Conservation (phyloP, 1,140 invertebrate genomes). For the Diachasma alloeum region DNA sequence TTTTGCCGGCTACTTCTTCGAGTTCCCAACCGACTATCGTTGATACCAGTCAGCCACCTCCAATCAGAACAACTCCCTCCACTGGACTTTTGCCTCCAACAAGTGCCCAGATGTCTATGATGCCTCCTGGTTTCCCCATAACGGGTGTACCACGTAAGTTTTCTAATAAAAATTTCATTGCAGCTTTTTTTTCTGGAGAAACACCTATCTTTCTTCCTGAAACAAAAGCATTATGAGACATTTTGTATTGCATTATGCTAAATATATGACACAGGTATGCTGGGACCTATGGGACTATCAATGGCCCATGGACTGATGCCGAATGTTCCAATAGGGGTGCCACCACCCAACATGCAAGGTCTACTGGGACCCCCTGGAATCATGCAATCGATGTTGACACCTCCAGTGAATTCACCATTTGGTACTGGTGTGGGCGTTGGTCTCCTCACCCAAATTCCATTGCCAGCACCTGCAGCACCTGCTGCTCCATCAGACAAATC, state of each 20-base stretch:
- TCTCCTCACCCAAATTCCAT: slow-evolving; percentile 60
- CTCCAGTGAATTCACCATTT: slow-evolving; percentile 61
- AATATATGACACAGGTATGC: too few relatives aligned
- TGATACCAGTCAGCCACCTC: slow-evolving; percentile 73
- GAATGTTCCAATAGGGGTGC: slow-evolving; percentile 70
- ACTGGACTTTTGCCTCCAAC: slow-evolving; percentile 67
- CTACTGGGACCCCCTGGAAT: slow-evolving; percentile 65
- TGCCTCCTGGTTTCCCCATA: slow-evolving; percentile 65
- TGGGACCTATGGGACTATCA: slow-evolving; percentile 63
- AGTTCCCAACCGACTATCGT: slow-evolving; percentile 53
- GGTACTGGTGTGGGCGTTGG: slow-evolving; percentile 59
- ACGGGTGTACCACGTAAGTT: slow-evolving; percentile 64
- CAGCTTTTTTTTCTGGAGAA: too few relatives aligned
- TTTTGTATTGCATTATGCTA: too few relatives aligned
- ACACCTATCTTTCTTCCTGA: too few relatives aligned
- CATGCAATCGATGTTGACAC: slow-evolving; percentile 65
- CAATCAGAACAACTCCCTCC: slow-evolving; percentile 59
- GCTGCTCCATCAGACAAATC: slow-evolving; percentile 61
- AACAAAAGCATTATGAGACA: too few relatives aligned
- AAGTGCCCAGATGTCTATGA: slow-evolving; percentile 64
- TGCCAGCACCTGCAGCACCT: slow-evolving; percentile 60
- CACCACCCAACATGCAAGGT: slow-evolving; percentile 71
- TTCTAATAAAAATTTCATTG: too few relatives aligned
- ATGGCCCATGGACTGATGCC: slow-evolving; percentile 69
- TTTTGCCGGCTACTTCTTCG: slow-evolving; percentile 45